Evolutionary conservation across 30 jellyfish, hydroid and myxozoan genomes (phyloP).

Genomic region (Aurelia coerulea): DNA sequence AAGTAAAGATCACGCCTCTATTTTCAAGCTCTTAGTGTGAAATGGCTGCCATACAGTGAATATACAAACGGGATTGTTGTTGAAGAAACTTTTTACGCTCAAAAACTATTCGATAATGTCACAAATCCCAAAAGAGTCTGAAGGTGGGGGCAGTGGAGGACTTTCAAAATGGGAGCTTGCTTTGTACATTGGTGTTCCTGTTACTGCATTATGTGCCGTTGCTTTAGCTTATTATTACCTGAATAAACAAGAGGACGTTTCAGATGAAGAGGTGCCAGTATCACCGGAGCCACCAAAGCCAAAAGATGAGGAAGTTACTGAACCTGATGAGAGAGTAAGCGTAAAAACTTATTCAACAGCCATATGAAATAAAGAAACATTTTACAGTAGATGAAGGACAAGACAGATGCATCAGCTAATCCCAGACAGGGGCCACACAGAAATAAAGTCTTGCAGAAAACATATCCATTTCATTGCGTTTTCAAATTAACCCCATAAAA

Average conservation of each 20-base stretch:
- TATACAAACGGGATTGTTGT: too few species aligned
- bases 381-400: too few species aligned
- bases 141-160: conserved; percentile 40
- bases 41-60: conserved; percentile 16
- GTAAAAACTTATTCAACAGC: not conserved
- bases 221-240: conserved; percentile 73
- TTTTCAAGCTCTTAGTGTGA: not conserved
- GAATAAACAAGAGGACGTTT: not conserved
- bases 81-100: too few species aligned
- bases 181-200: conserved; percentile 92
- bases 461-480: too few species aligned
- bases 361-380: too few species aligned
- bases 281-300: not conserved
- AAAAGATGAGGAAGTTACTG: conserved; percentile 13
- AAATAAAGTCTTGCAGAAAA: too few species aligned
- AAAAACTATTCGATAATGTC: conserved; percentile 12
- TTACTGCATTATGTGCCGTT: conserved; percentile 90
- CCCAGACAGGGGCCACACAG: too few species aligned
- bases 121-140: conserved; percentile 50
- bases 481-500: too few species aligned
- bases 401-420: too few species aligned
- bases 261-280: conserved; percentile 26
- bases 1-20: too few species aligned
- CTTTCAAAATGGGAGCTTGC: conserved; percentile 89
- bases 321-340: conserved; percentile 16